Evolutionary conservation across 2,113 vertebrate species (phyloP).

Genomic region (Bambusicola thoracicus): DNA sequence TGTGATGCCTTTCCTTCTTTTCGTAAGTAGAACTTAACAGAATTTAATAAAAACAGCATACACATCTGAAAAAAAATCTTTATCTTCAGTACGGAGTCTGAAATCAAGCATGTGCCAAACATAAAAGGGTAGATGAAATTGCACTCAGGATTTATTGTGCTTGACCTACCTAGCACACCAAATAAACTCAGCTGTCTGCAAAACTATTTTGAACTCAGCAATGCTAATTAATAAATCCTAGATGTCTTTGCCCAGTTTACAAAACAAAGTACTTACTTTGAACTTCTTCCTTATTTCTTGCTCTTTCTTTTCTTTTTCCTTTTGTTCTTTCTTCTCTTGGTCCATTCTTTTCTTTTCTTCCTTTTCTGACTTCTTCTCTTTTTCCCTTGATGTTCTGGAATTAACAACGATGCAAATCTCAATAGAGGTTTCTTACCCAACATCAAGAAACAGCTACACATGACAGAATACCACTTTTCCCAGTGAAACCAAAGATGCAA

Average conservation of each 20-base stretch:
- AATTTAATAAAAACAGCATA: neutral
- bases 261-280: constrained; percentile 82
- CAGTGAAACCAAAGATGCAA: neutral
- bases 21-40: rapidly evolving
- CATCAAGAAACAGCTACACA: neutral
- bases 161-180: neutral
- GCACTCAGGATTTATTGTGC: neutral
- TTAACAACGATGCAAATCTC: neutral
- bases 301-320: constrained; percentile 92
- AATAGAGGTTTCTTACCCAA: neutral
- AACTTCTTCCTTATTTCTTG: constrained; percentile 90
- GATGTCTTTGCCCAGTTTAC: neutral
- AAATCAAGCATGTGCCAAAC: neutral
- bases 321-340: constrained; percentile 88
- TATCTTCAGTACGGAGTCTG: neutral
- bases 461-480: neutral
- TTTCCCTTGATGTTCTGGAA: constrained; percentile 72
- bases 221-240: neutral
- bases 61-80: neutral
- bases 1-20: neutral
- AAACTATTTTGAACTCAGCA: neutral
- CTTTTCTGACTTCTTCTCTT: constrained; percentile 83
- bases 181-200: neutral
- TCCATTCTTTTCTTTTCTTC: constrained; percentile 84
- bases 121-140: neutral